Evolutionary conservation across 2,888 invertebrate genomes (phyloP), one percentile per base, ranked within the genome.

Genomic region (Sylvicola cinctus): DNA sequence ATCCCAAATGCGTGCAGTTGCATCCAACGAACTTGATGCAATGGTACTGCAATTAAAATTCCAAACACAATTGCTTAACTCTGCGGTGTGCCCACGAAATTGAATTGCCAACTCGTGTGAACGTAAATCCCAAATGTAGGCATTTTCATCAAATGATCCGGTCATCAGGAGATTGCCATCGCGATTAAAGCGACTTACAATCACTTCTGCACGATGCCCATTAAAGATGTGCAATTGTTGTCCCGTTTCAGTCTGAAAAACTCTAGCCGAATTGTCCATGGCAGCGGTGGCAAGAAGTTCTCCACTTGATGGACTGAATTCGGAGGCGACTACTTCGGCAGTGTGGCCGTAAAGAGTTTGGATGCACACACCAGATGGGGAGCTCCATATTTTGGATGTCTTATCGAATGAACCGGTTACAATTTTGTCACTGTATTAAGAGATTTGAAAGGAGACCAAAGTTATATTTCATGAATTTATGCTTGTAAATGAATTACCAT

Each of bases 391-490:
- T 44, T 69, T 69, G 1, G 75, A 74, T 0, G 78, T 75, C 50
- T 74, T 77, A 54, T 84, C 84, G 46, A 83, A 80, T 1, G 83
- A 83, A 3, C 76, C 78, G 0, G 84, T 83, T 43, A 81, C 58
- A 6, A 81, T 66, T 47, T 68, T 66, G 44, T 78, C 67, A 40
- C 77, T 77, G 38, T 36, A 29, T 15, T 33, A 20, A 29, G 31
- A n/a, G n/a, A n/a, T 33, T 17, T 16, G 11, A 7, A 17, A 35
- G 13, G 28, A 25, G 12, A 33, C 33, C 20, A 36, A 34, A 26
- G 14, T 33, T 17, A 23, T 17, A 16, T n/a, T n/a, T 5, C 4
- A 23, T 10, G 14, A 17, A 16, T 16, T 26, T 20, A 6, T n/a
- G 4, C 28, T 28, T 13, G n/a, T 13, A 28, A 6, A 13, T 7